These are phyloP conservation scores for Anorthoa munda DNA, from an alignment of 2,888 invertebrate genomes.

Conservation along the genomic window DNA sequence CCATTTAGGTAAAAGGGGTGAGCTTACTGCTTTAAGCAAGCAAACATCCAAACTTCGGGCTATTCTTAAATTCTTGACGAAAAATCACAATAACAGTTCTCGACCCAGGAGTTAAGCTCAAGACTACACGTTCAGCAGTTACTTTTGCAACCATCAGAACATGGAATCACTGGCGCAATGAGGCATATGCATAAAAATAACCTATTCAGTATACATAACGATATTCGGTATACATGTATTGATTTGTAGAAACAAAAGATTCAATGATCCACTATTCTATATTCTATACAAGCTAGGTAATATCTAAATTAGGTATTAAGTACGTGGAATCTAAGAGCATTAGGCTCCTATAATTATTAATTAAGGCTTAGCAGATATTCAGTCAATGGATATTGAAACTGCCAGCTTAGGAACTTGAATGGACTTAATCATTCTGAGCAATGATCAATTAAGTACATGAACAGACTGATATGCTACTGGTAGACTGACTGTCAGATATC, in stretches of 20 bases:
- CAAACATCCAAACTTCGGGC: too few species aligned
- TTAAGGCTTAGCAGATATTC: conserved; percentile 33
- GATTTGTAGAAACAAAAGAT: not conserved
- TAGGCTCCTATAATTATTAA: conserved; percentile 30
- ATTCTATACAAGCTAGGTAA: not conserved
- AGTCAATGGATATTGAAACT: conserved; percentile 38
- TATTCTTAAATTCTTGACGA: not conserved
- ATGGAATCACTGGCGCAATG: too few species aligned
- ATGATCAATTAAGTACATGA: conserved; percentile 16
- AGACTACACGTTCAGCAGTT: too few species aligned
- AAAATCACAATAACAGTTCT: not conserved
- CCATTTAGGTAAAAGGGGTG: too few species aligned
- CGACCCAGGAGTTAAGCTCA: not conserved
- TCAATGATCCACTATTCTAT: not conserved
- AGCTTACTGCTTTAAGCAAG: too few species aligned
- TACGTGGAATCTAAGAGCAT: not conserved
- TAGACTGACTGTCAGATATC: not conserved
- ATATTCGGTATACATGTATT: too few species aligned
- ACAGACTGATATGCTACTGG: not conserved
- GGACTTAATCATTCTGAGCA: conserved; percentile 25
- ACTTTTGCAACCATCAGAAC: not conserved
- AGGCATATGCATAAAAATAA: too few species aligned
- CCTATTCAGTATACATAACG: too few species aligned
- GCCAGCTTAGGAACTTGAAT: conserved; percentile 26
- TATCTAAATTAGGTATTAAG: not conserved